Evolutionary conservation across 2,888 invertebrate genomes (phyloP).

Genomic region (Drosophila anomelani): DNA sequence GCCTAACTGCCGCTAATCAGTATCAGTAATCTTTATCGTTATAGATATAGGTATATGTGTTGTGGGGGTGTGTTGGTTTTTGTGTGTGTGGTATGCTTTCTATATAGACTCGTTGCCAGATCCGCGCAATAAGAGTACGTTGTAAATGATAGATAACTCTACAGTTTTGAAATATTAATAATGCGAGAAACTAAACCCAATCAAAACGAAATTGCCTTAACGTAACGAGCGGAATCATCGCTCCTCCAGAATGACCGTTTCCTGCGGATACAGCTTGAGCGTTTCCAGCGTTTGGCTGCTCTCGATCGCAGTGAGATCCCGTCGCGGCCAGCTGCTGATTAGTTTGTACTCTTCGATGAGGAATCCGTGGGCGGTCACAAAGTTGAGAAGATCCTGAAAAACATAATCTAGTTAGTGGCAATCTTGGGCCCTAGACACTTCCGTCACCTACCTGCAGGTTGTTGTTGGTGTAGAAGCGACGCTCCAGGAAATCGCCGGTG

Average conservation of each 20-base stretch:
- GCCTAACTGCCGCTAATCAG: slow-evolving; percentile 34
- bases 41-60: slow-evolving; percentile 26
- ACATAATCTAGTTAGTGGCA: not conserved
- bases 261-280: slow-evolving; percentile 95
- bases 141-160: slow-evolving; percentile 50
- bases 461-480: slow-evolving; percentile 88
- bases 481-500: slow-evolving; percentile 90
- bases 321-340: slow-evolving; percentile 96
- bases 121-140: slow-evolving; percentile 30
- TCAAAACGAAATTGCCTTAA: slow-evolving; percentile 33
- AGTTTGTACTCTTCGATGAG: slow-evolving; percentile 95
- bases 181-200: slow-evolving; percentile 46
- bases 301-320: slow-evolving; percentile 95
- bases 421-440: not conserved
- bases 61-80: slow-evolving; percentile 5
- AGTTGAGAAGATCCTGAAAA: slow-evolving; percentile 91
- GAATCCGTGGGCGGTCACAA: slow-evolving; percentile 94
- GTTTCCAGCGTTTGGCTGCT: slow-evolving; percentile 90
- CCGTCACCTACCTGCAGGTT: slow-evolving; percentile 85
- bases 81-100: slow-evolving; percentile 18
- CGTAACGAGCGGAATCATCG: slow-evolving; percentile 87
- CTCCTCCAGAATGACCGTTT: slow-evolving; percentile 97
- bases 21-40: slow-evolving; percentile 33
- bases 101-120: slow-evolving; percentile 14
- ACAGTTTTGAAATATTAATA: slow-evolving; percentile 44